Conservation (phyloP, 1,140 invertebrate genomes). For the Campoletis sonorensis region DNA sequence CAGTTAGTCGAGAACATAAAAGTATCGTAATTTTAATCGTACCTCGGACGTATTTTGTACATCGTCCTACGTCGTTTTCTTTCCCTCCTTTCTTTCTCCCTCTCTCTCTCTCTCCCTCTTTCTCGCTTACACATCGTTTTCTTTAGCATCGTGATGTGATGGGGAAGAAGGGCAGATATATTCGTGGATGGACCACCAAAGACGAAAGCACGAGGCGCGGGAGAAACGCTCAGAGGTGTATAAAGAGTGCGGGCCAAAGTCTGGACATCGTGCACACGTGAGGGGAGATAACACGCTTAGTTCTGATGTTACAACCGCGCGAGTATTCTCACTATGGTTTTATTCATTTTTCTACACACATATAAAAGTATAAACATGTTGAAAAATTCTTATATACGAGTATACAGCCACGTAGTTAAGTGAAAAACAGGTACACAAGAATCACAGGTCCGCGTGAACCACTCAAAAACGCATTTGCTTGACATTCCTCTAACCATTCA, state of each 20-base stretch:
- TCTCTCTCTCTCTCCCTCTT: conserved; percentile 23
- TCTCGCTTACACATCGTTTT: conserved; percentile 36
- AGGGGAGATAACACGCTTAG: conserved; percentile 40
- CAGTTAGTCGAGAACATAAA: conserved; percentile 69
- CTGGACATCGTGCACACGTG: background rate
- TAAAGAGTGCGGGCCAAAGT: conserved; percentile 1
- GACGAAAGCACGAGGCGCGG: conserved; percentile 37
- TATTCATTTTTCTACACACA: conserved; percentile 23
- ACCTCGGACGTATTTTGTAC: conserved; percentile 58
- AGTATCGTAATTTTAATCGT: conserved; percentile 71
- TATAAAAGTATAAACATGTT: too few species aligned
- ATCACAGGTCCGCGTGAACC: conserved; percentile 45
- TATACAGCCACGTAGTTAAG: too few species aligned
- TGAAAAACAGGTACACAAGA: conserved; percentile 21
- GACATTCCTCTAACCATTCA: conserved; percentile 50
- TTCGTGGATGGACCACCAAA: conserved; percentile 65
- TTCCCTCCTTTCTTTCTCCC: conserved; percentile 18
- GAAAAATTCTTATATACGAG: too few species aligned
- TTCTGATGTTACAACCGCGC: background rate
- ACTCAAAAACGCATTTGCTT: conserved; percentile 64
- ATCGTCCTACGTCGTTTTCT: conserved; percentile 37
- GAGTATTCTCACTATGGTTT: background rate
- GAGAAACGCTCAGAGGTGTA: conserved; percentile 16
- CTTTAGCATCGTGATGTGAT: conserved; percentile 2
- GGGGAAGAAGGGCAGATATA: conserved; percentile 29